Conservation (phyloP, 2,113 vertebrate species). For the Ceuthmochares aereus region DNA sequence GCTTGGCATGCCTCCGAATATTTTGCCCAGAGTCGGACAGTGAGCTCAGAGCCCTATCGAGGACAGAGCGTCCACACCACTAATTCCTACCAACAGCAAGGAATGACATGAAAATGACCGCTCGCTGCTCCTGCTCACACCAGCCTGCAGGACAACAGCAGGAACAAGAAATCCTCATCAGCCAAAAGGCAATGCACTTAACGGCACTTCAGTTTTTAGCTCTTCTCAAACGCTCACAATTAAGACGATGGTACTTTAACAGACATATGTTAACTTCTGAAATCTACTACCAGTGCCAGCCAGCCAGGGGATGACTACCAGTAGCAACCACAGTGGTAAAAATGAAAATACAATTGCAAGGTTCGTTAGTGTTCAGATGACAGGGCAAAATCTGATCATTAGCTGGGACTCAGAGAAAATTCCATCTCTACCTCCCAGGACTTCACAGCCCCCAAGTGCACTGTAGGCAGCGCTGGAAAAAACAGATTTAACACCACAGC, state of each 20-base stretch:
- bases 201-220: not conserved
- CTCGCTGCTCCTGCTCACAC: not conserved
- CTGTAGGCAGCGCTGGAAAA: not conserved
- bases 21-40: not conserved
- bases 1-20: not conserved
- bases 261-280: not conserved
- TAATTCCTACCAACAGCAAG: not conserved
- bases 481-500: not conserved
- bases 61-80: not conserved
- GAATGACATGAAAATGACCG: not conserved
- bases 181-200: not conserved
- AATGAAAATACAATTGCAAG: not conserved
- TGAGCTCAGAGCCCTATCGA: not conserved
- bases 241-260: slow-evolving; percentile 13
- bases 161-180: not conserved
- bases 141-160: not conserved
- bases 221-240: slow-evolving; percentile 8
- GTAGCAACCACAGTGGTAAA: not conserved
- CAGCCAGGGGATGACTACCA: not conserved
- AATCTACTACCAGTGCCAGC: not conserved
- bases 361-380: not conserved
- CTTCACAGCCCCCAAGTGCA: not conserved
- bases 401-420: not conserved
- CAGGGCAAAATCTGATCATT: not conserved
- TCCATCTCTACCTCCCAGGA: not conserved